A percentile compares a stretch with the other conserved stretches of the same genome.
phyloP scores from a whole-genome alignment of 2,888 invertebrate genomes.

The Meteorus colon region DNA sequence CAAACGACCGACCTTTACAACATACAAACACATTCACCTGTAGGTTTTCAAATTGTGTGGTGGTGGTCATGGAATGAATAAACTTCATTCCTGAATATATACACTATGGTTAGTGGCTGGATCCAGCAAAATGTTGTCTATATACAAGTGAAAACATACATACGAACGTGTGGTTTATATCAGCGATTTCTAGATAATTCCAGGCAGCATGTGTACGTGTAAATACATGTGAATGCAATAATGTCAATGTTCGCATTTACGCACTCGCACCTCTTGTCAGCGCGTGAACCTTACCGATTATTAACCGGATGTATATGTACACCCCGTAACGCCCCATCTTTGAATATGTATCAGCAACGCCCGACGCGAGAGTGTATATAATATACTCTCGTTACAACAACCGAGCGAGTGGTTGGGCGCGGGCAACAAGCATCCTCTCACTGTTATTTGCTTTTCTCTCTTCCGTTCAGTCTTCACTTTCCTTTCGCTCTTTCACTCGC shows the following conservation, averaged over 20 bases:
- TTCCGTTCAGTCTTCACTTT: constrained; percentile 1
- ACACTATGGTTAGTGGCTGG: too few relatives aligned
- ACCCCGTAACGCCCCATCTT: constrained; percentile 38
- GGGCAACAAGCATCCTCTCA: constrained; percentile 26
- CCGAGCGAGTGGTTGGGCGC: neutral
- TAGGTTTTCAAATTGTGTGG: too few relatives aligned
- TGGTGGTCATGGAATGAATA: too few relatives aligned
- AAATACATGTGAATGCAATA: too few relatives aligned
- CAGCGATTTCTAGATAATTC: constrained; percentile 1
- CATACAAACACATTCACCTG: too few relatives aligned
- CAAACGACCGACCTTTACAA: too few relatives aligned
- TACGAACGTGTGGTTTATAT: neutral
- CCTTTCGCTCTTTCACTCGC: constrained; percentile 21
- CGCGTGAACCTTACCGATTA: constrained; percentile 33
- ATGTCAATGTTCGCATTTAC: constrained; percentile 7
- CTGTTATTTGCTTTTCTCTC: too few relatives aligned
- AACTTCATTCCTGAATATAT: too few relatives aligned
- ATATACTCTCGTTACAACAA: too few relatives aligned
- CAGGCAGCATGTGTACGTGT: neutral
- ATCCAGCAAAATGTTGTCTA: neutral
- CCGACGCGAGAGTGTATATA: constrained; percentile 16
- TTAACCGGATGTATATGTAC: constrained; percentile 34
- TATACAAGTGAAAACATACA: neutral
- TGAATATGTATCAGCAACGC: constrained; percentile 44
- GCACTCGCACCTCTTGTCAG: constrained; percentile 3